phyloP scores from a whole-genome alignment of 1,140 invertebrate species.

The Euwallacea similis region DNA sequence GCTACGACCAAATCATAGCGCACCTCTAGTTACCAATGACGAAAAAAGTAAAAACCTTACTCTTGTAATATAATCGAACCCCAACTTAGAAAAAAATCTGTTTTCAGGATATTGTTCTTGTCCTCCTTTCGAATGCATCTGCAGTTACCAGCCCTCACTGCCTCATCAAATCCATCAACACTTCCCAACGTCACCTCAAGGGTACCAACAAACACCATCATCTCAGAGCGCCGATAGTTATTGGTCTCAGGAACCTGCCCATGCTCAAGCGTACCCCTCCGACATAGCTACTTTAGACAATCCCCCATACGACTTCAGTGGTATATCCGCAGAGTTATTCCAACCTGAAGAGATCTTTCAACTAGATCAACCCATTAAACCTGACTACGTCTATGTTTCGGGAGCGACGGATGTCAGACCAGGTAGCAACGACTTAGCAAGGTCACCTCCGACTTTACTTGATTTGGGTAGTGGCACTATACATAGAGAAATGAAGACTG shows the following conservation, averaged over 20 bases:
- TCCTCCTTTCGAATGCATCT: slow-evolving; percentile 67
- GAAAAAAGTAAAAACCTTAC: slow-evolving; percentile 55
- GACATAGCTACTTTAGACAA: slow-evolving; percentile 37
- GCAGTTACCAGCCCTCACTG: slow-evolving; percentile 54
- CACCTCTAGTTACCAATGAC: slow-evolving; percentile 60
- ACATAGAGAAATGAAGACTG: slow-evolving; percentile 58
- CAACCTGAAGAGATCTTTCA: slow-evolving; percentile 79
- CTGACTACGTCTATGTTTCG: slow-evolving; percentile 57
- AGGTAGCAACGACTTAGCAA: slow-evolving; percentile 56
- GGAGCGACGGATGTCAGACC: slow-evolving; percentile 34
- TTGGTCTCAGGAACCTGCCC: slow-evolving; percentile 48
- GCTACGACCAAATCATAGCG: slow-evolving; percentile 50
- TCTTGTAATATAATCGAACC: background rate
- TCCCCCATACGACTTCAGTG: slow-evolving; percentile 56
- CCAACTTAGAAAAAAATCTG: slow-evolving; percentile 16
- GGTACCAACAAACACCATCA: slow-evolving; percentile 43
- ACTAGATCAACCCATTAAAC: slow-evolving; percentile 70
- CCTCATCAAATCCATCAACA: slow-evolving; percentile 42
- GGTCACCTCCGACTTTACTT: slow-evolving; percentile 69
- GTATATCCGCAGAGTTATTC: slow-evolving; percentile 68
- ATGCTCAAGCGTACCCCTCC: slow-evolving; percentile 43
- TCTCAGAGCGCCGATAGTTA: slow-evolving; percentile 43
- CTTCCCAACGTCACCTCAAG: slow-evolving; percentile 42
- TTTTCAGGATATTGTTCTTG: slow-evolving; percentile 64
- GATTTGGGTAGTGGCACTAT: slow-evolving; percentile 71